Evolutionary conservation across 1,140 invertebrate species (phyloP).

Genomic region (Nixonia krombeini): DNA sequence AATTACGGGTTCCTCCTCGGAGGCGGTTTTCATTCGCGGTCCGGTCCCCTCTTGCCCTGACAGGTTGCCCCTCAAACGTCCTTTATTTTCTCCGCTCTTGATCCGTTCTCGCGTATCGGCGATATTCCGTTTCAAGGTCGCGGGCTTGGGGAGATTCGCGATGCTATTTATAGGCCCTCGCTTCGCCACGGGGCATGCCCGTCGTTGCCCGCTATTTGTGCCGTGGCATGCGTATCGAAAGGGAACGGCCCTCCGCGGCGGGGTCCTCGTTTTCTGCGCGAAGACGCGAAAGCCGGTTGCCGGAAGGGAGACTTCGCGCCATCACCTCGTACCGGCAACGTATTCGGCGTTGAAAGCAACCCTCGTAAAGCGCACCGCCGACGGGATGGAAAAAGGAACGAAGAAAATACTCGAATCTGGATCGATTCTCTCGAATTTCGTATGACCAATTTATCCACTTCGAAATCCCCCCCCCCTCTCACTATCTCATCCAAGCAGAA

Average conservation of each 20-base stretch:
- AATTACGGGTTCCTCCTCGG: constrained; percentile 10
- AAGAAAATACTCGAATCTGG: no score
- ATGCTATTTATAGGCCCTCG: constrained; percentile 40
- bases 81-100: constrained; percentile 25
- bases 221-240: constrained; percentile 46
- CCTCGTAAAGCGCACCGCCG: no score
- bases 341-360: no score
- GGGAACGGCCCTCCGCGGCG: constrained; percentile 26
- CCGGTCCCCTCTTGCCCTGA: neutral
- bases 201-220: constrained; percentile 46
- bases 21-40: constrained; percentile 3
- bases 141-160: constrained; percentile 18
- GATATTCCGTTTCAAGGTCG: constrained; percentile 40
- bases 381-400: no score
- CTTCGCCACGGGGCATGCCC: constrained; percentile 34
- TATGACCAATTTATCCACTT: no score
- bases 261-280: neutral
- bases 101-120: constrained; percentile 25
- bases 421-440: no score
- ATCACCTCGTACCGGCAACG: no score
- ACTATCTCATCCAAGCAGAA: no score
- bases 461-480: no score
- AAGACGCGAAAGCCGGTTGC: constrained; percentile 29
- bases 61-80: constrained; percentile 5
- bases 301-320: no score